Evolutionary conservation across 2,113 vertebrate species (phyloP), one percentile per base, ranked within the genome.

Genomic region (Vireo altiloquus): DNA sequence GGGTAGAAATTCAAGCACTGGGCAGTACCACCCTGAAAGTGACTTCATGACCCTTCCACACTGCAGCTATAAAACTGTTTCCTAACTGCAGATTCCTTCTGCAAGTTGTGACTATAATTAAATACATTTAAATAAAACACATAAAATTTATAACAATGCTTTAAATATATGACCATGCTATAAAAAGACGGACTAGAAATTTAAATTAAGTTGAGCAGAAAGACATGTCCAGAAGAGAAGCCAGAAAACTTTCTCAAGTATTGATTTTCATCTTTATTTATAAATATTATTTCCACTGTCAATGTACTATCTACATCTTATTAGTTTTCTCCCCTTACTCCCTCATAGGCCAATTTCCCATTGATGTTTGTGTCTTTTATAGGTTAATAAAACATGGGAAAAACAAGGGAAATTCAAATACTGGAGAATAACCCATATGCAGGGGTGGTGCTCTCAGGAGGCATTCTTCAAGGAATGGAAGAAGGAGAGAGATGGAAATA

Each of bases 341-440:
- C 20, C 33, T 42, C 47, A 63, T 3, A 59, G 21, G 27, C 17
- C 35, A 49, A 35, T 59, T 82, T 84, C n/a, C 59, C 63, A 65
- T 9, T 44, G 16, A 69, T 28, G 15, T 72, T 61, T 9, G 2
- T 10, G 2, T 61, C 11, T 84, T 69, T 70, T 57, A 70, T 0
- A 59, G 22, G 25, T 42, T 76, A 72, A 69, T 0, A 28, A 39
- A 87, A 70, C 20, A 50, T 6, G 8, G 25, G 2, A 78, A 61
- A 94, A 70, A 1, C 20, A 80, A 68, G 16, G 14, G 49, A 40
- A 87, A 93, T 70, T 82, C 44, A 54, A 78, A 50, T 47, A 44
- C 0, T 76, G 27, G 27, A 86, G 30, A 69, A 80, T 0, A 5
- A 27, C 24, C 11, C 39, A 44, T 7, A 74, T 13, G 9, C 16